A percentile compares a stretch with the other conserved stretches of the same genome.
Evolutionary conservation across 2,113 vertebrate species (phyloP).

Genomic region (Pipra filicauda): DNA sequence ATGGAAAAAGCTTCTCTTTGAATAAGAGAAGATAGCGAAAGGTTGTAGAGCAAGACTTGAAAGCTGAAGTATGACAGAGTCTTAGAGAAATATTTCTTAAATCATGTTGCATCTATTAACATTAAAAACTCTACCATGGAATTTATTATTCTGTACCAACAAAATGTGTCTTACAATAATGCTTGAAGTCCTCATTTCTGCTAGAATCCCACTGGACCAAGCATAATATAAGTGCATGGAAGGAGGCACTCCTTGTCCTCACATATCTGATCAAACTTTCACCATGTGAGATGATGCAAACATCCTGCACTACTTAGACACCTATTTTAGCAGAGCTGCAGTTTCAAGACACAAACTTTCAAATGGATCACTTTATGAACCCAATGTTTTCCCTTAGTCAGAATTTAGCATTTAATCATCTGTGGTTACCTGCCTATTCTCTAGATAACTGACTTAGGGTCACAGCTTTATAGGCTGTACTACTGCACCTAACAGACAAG

Average conservation of each 20-base stretch:
- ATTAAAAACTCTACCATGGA: background rate
- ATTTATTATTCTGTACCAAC: background rate
- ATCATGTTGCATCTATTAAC: background rate
- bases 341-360: background rate
- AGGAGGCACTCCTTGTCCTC: background rate
- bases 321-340: background rate
- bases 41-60: background rate
- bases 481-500: fast-evolving
- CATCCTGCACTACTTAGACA: background rate
- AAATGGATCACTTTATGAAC: background rate
- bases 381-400: background rate
- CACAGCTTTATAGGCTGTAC: background rate
- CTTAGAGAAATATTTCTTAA: background rate
- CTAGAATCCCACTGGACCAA: background rate
- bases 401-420: background rate
- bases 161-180: background rate
- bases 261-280: background rate
- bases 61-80: background rate
- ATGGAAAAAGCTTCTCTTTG: background rate
- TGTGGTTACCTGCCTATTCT: background rate
- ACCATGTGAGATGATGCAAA: background rate
- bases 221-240: background rate
- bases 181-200: background rate
- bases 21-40: background rate
- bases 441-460: background rate